Percentiles rank a stretch among this genome's conserved stretches.
phyloP scores from a whole-genome alignment of 2,888 invertebrate genomes.

The Acanthacorydalis orientalis region DNA sequence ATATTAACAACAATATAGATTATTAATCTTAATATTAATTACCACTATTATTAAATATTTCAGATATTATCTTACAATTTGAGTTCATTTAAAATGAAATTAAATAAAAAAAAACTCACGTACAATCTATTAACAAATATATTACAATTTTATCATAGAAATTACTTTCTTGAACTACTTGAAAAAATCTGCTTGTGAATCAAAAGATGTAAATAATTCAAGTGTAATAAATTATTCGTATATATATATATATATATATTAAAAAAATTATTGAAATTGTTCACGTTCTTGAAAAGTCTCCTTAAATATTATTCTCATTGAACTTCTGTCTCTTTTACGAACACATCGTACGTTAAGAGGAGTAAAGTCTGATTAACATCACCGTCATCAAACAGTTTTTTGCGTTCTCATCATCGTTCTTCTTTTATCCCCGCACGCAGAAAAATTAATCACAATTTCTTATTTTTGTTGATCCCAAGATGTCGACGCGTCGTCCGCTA shows the following conservation, averaged over 20 bases:
- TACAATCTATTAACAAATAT: too few relatives aligned
- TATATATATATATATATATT: not conserved
- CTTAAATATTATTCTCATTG: not conserved
- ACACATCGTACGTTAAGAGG: not conserved
- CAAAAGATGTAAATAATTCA: too few relatives aligned
- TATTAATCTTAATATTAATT: too few relatives aligned
- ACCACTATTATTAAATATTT: too few relatives aligned
- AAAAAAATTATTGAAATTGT: not conserved
- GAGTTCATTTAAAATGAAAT: too few relatives aligned
- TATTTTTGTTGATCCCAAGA: not conserved
- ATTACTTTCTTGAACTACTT: too few relatives aligned
- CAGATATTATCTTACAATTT: too few relatives aligned
- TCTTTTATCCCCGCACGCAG: not conserved
- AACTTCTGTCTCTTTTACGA: not conserved
- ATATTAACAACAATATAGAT: too few relatives aligned
- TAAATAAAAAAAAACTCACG: too few relatives aligned
- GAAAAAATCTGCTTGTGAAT: too few relatives aligned
- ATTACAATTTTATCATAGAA: too few relatives aligned
- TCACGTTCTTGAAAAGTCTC: not conserved
- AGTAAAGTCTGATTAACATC: not conserved
- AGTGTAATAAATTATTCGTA: not conserved
- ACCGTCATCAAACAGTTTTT: not conserved
- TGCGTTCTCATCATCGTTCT: not conserved
- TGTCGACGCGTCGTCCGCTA: slow-evolving; percentile 10
- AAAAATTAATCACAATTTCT: not conserved